Base-by-base conservation (phyloP, 2,113 vertebrate species). In the Limnothrissa miodon region DNA sequence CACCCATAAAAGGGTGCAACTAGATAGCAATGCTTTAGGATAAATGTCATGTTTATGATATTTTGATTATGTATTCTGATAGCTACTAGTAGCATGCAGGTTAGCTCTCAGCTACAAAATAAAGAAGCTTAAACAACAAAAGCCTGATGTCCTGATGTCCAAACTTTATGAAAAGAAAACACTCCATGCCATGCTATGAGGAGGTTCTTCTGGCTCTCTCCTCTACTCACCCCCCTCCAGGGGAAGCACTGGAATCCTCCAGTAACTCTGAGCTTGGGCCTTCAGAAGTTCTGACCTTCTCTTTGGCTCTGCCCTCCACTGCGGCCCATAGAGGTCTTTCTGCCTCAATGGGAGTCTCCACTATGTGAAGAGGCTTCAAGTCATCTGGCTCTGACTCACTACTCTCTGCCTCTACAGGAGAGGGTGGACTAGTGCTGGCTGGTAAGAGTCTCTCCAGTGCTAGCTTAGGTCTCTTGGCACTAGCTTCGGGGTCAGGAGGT, bases 301-400 rank as follows among this genome's bases (percentile, higher is more conserved):
- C 81, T 53, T 15, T 53, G 8, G 39, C 51, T 29, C 62, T 88
- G 74, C 82, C 87, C 82, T 89, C 88, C 46, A 89, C 36, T 48
- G 83, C 82, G 19, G 85, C 86, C 88, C 86, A 88, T 17, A 88
- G 78, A 0, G 86, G 83, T 53, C 51, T 79, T 59, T 90, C 87
- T 5, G 29, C 70, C 53, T 87, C 85, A 79, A 53, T 45, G 13
- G 59, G 79, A 39, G 81, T 62, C 44, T 86, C 70, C 42, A 10
- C 29, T n/a, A 44, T 78, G 23, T 66, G 42, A 8, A 15, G 36
- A 25, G 23, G 48, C 4, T 33, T 39, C 39, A 13, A 3, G 51
- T 51, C 39, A 10, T 5, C 81, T 0, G 46, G 48, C 17, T 82
- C 78, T 25, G 25, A 17, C 78, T 23, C 78, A 44, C 3, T 44